Percentiles rank a stretch among this genome's conserved stretches.
phyloP scores from a whole-genome alignment of 2,888 invertebrate species.

The Nomada ferruginata region DNA sequence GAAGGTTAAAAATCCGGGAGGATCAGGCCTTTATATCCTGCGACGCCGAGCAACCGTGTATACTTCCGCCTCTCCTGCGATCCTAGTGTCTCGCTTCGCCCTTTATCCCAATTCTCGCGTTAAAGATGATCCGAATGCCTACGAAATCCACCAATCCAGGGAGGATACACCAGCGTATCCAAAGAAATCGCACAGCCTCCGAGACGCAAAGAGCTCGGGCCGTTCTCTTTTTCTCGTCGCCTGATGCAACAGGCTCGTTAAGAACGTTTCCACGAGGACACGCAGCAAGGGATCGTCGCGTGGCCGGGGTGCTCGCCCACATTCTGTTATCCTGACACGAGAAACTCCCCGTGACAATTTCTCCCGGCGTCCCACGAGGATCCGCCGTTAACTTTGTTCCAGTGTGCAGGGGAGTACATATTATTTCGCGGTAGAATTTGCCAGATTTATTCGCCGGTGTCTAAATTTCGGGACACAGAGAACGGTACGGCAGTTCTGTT shows the following conservation, averaged over 20 bases:
- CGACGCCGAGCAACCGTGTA: conserved; percentile 2
- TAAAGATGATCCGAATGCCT: conserved; percentile 51
- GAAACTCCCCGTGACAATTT: conserved; percentile 69
- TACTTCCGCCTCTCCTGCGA: conserved; percentile 67
- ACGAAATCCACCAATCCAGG: conserved; percentile 23
- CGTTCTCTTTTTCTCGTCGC: conserved; percentile 32
- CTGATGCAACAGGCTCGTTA: conserved; percentile 71
- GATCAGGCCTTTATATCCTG: conserved; percentile 76
- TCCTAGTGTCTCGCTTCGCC: conserved; percentile 76
- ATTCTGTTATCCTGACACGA: conserved; percentile 74
- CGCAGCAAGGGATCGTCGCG: conserved; percentile 49
- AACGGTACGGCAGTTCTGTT: too few species aligned
- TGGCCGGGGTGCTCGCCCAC: conserved; percentile 45
- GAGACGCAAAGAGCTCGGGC: conserved; percentile 15
- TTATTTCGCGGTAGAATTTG: too few species aligned
- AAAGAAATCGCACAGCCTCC: conserved; percentile 28
- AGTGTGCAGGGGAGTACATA: too few species aligned
- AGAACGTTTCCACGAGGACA: conserved; percentile 27
- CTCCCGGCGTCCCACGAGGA: conserved; percentile 31
- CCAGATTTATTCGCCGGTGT: too few species aligned
- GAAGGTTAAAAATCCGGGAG: conserved; percentile 73
- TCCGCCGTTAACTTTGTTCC: too few species aligned
- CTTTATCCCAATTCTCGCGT: conserved; percentile 76
- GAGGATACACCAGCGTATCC: conserved; percentile 18
- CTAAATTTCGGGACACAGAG: too few species aligned